Evolutionary conservation across 1,140 invertebrate species (phyloP).

Genomic region (Carposina sasakii): DNA sequence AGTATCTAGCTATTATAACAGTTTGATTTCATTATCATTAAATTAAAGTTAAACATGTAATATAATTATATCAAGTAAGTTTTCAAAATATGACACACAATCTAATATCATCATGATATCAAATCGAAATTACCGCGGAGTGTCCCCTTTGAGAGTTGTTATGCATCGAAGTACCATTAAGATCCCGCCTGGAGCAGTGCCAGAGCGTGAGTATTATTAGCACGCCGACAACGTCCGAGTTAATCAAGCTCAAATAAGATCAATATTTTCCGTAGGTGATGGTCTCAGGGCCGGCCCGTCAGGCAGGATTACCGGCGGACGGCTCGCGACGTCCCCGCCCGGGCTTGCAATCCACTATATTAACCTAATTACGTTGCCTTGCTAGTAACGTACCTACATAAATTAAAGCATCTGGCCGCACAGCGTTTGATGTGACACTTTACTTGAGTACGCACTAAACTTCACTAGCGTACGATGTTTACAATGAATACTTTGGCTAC

Average conservation of each 20-base stretch:
- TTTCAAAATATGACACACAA: too few relatives aligned
- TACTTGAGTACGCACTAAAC: too few relatives aligned
- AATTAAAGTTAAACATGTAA: too few relatives aligned
- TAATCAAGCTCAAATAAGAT: slow-evolving; percentile 72
- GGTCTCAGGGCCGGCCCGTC: slow-evolving; percentile 42
- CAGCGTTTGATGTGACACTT: background rate
- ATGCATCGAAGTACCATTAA: slow-evolving; percentile 67
- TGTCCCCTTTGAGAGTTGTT: slow-evolving; percentile 63
- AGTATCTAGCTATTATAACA: too few relatives aligned
- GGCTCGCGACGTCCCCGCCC: slow-evolving; percentile 16
- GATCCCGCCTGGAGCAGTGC: slow-evolving; percentile 62
- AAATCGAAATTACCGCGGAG: slow-evolving; percentile 21
- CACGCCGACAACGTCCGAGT: slow-evolving; percentile 60
- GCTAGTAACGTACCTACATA: background rate
- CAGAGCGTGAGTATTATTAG: slow-evolving; percentile 67
- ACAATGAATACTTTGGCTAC: too few relatives aligned
- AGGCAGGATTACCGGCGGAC: slow-evolving; percentile 26
- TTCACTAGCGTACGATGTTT: too few relatives aligned
- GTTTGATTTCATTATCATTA: too few relatives aligned
- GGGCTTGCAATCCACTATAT: slow-evolving; percentile 1
- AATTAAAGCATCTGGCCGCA: background rate
- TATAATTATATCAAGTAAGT: too few relatives aligned
- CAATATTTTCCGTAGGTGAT: slow-evolving; percentile 65
- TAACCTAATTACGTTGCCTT: slow-evolving; percentile 13
- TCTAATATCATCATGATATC: too few relatives aligned